Conservation (phyloP, 2,888 invertebrate species). For the Dicyrtoma fusca region DNA sequence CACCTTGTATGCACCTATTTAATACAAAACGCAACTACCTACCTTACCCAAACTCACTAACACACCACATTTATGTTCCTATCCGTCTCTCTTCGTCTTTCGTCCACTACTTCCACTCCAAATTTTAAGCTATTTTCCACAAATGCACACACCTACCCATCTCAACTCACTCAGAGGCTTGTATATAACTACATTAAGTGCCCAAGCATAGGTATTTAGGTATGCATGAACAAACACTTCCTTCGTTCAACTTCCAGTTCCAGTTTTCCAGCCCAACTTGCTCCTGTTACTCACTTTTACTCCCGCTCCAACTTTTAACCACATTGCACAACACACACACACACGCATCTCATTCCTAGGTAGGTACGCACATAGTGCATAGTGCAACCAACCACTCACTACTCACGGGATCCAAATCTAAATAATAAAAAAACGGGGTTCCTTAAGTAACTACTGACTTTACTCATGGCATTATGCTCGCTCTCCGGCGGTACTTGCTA, state of each 20-base stretch:
- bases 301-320: too few relatives aligned
- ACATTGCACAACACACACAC: background rate
- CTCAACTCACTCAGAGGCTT: too few relatives aligned
- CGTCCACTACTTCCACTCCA: background rate
- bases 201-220: background rate
- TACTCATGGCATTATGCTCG: constrained; percentile 35
- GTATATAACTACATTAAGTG: too few relatives aligned
- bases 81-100: constrained; percentile 14
- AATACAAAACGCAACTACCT: background rate
- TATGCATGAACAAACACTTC: too few relatives aligned
- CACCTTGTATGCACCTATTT: too few relatives aligned
- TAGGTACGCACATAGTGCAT: background rate
- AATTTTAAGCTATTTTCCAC: background rate
- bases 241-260: too few relatives aligned
- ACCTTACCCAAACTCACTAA: background rate
- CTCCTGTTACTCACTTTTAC: too few relatives aligned
- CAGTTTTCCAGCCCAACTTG: too few relatives aligned
- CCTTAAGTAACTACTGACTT: constrained; percentile 45
- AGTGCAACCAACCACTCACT: background rate
- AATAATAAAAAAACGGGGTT: constrained; percentile 32
- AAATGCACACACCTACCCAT: background rate
- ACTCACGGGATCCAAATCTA: background rate
- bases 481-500: constrained; percentile 38
- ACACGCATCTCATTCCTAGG: background rate
- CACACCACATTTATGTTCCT: background rate